A percentile compares a stretch with the other conserved stretches of the same genome.
Evolutionary conservation across 1,140 invertebrate genomes (phyloP).

Genomic region (Macrobrachium nipponense): DNA sequence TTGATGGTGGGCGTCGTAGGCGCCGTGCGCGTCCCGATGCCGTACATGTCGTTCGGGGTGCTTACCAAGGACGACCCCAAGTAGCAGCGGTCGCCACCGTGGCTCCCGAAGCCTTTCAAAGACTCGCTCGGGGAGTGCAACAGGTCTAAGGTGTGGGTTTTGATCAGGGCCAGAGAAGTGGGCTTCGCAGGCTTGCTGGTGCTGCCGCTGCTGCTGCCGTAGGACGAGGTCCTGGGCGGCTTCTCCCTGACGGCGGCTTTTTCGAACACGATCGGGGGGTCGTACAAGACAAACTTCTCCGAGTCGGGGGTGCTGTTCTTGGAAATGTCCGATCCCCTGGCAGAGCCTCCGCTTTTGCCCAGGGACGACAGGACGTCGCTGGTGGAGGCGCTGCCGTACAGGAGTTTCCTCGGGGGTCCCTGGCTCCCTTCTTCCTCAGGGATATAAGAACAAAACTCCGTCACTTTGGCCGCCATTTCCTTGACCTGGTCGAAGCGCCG

Average conservation of each 20-base stretch:
- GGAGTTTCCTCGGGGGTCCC: constrained; percentile 61
- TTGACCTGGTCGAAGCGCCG: constrained; percentile 61
- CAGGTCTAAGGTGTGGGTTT: constrained; percentile 32
- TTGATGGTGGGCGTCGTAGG: constrained; percentile 53
- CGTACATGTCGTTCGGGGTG: constrained; percentile 20
- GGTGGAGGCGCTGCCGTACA: constrained; percentile 63
- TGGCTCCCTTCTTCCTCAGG: constrained; percentile 61
- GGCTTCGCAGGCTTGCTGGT: constrained; percentile 23
- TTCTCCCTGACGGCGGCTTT: constrained; percentile 60
- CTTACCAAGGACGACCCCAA: constrained; percentile 8
- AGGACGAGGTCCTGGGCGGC: constrained; percentile 7
- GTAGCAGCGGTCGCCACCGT: too few relatives aligned
- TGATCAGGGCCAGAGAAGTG: constrained; percentile 25
- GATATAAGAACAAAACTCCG: constrained; percentile 43
- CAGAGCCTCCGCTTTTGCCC: constrained; percentile 21
- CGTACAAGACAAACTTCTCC: constrained; percentile 60
- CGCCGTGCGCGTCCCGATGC: constrained; percentile 36
- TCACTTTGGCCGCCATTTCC: constrained; percentile 61
- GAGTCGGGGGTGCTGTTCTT: constrained; percentile 63
- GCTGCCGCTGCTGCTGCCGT: too few relatives aligned
- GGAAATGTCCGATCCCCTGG: constrained; percentile 45
- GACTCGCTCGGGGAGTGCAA: constrained; percentile 13
- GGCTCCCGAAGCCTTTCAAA: too few relatives aligned
- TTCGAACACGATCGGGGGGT: constrained; percentile 61
- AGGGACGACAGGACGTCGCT: constrained; percentile 56